phyloP scores from a whole-genome alignment of 2,888 invertebrate species.

The Caenorhabditis drosophilae region DNA sequence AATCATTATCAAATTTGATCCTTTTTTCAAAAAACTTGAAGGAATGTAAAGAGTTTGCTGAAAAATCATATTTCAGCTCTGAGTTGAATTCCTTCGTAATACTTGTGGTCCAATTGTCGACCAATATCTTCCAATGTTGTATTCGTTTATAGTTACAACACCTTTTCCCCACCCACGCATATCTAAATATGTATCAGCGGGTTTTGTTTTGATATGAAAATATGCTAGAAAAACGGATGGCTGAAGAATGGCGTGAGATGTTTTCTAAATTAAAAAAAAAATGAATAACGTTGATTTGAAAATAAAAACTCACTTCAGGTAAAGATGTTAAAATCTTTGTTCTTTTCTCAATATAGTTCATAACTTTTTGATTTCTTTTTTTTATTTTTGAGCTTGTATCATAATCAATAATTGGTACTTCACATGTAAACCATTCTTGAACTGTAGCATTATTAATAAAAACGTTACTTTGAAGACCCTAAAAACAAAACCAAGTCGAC shows the following conservation, averaged over 20 bases:
- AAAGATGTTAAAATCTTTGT: not conserved
- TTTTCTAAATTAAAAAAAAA: conserved; percentile 4
- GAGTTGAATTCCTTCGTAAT: not conserved
- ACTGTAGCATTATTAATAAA: conserved; percentile 28
- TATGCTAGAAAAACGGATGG: conserved; percentile 31
- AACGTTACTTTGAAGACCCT: conserved; percentile 21
- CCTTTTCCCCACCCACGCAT: conserved; percentile 70
- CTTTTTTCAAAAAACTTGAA: conserved; percentile 24
- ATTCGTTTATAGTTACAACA: conserved; percentile 72
- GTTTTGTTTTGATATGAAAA: conserved; percentile 16
- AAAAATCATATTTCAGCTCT: conserved; percentile 4
- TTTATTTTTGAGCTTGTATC: conserved; percentile 1
- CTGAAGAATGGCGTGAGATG: not conserved
- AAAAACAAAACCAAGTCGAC: too few species aligned
- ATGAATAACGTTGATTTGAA: too few species aligned
- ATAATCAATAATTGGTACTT: conserved; percentile 29
- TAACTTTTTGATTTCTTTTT: not conserved
- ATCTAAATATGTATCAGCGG: conserved; percentile 52
- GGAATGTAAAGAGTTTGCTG: conserved; percentile 32
- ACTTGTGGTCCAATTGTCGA: conserved; percentile 73
- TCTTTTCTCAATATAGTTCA: not conserved
- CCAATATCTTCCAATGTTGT: conserved; percentile 75
- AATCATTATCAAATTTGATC: conserved; percentile 29
- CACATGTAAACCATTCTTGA: conserved; percentile 26
- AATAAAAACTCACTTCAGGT: too few species aligned